Percentiles rank a stretch among this genome's conserved stretches.
Evolutionary conservation across 1,140 invertebrate species (phyloP).

Genomic region (Meloidogyne chitwoodi): DNA sequence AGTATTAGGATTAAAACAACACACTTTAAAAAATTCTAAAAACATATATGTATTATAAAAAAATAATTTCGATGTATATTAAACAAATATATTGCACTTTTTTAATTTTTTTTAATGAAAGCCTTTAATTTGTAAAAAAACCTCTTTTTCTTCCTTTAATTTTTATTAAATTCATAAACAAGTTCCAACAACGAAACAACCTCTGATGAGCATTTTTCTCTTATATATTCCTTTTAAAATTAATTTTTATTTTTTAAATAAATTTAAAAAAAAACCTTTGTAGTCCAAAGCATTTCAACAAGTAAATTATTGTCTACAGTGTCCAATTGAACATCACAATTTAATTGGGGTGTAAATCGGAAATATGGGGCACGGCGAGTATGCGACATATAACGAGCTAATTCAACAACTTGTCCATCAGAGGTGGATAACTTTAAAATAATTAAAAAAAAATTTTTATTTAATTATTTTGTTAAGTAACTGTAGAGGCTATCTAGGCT

Average conservation of each 20-base stretch:
- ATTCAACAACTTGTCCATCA: conserved; percentile 40
- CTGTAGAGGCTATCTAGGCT: too few relatives aligned
- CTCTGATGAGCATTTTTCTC: neutral
- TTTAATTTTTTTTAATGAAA: too few relatives aligned
- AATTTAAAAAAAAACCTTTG: conserved; percentile 15
- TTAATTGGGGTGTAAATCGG: conserved; percentile 31
- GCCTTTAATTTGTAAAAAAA: too few relatives aligned
- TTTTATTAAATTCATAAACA: neutral
- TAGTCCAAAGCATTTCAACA: conserved; percentile 30
- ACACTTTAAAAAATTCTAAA: too few relatives aligned
- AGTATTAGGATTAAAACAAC: too few relatives aligned
- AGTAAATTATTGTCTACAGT: conserved; percentile 27
- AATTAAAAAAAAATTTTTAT: conserved; percentile 6
- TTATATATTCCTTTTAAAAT: neutral
- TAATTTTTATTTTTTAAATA: neutral
- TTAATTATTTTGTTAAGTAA: too few relatives aligned
- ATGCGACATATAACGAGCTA: conserved; percentile 15
- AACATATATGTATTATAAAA: too few relatives aligned
- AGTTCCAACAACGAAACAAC: neutral
- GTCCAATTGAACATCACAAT: conserved; percentile 25
- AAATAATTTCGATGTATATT: too few relatives aligned
- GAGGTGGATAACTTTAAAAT: conserved; percentile 23
- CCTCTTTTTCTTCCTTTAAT: neutral
- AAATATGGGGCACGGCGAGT: conserved; percentile 24
- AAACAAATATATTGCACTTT: too few relatives aligned